Base-by-base conservation (phyloP, 2,113 vertebrate species). In the Xenopus borealis region DNA sequence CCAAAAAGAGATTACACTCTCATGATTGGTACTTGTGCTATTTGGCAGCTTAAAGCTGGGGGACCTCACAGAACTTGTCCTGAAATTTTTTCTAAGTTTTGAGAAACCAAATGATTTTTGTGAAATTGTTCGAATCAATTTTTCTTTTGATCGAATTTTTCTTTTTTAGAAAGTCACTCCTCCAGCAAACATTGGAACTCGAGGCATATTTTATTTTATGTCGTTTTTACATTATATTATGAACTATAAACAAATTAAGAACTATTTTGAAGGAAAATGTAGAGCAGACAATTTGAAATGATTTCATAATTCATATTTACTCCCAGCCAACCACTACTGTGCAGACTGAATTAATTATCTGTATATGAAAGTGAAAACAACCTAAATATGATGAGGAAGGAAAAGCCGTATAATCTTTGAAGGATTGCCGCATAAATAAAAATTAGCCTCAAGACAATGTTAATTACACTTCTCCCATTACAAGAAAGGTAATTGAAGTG, bases 261-360 rank as follows among this genome's bases (percentile, higher is more conserved):
- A 70, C 47, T 30, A 57, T 77, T 67, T 67, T 64, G 50, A n/a
- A 77, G 33, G 67, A 79, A 59, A 61, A 68, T 74, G 72, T 74
- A 70, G 53, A 70, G 18, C 62, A 75, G 67, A 59, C 72, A 50
- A 79, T 75, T 52, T 52, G 61, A 73, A 79, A 79, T 79, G 61
- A 79, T 79, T 79, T 70, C 66, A 79, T 74, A 70, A 70, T 79
- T 79, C 78, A 74, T 73, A 65, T 79, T 65, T 64, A 74, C 67
- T 69, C 66, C 72, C 66, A 79, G 72, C 68, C 70, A 77, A 70
- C 66, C 62, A 79, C 61, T 61, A 50, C 30, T 69, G 68, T 58
- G 55, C 44, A 70, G 72, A 16, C 67, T 70, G 72, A 79, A 79
- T 79, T 74, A 74, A 79, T 79, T 75, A 79, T 73, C 67, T 75